phyloP scores from a whole-genome alignment of 2,113 vertebrate species.

The Gobius niger region DNA sequence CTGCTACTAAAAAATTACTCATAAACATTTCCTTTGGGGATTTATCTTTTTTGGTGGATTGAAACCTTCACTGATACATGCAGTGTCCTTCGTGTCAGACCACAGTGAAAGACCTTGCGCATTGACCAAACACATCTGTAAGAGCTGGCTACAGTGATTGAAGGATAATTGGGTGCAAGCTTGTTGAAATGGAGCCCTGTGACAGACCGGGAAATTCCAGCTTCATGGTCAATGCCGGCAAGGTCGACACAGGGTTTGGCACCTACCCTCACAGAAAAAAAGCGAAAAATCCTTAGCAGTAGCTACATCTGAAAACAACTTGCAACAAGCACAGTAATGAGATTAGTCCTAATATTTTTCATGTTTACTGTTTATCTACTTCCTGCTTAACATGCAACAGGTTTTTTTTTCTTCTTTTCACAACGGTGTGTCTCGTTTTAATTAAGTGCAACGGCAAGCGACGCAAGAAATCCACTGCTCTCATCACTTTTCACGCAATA shows the following conservation, averaged over 20 bases:
- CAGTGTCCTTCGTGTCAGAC: slow-evolving; percentile 25
- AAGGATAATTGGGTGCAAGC: slow-evolving; percentile 70
- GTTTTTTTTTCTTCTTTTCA: slow-evolving; percentile 35
- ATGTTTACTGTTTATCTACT: slow-evolving; percentile 23
- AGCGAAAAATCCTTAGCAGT: slow-evolving; percentile 3
- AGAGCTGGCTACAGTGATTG: slow-evolving; percentile 56
- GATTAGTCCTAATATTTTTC: slow-evolving; percentile 22
- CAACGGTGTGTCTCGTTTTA: slow-evolving; percentile 49
- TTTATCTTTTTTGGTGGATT: slow-evolving; percentile 21
- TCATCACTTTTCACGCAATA: slow-evolving; percentile 65
- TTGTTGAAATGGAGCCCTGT: slow-evolving; percentile 68
- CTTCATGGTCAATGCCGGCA: slow-evolving; percentile 61
- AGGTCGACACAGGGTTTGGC: slow-evolving; percentile 46
- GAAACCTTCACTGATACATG: slow-evolving; percentile 33
- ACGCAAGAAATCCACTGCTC: slow-evolving; percentile 36
- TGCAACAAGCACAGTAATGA: neutral
- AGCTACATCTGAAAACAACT: slow-evolving; percentile 1
- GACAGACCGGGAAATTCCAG: slow-evolving; percentile 68
- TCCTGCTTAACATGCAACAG: slow-evolving; percentile 17
- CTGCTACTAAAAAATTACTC: neutral
- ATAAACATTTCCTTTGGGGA: neutral
- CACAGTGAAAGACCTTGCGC: slow-evolving; percentile 45
- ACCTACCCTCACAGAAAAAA: slow-evolving; percentile 51
- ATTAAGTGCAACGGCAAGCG: slow-evolving; percentile 55
- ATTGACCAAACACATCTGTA: slow-evolving; percentile 57